These are phyloP conservation scores for Pediacus dermestoides DNA, from an alignment of 2,888 invertebrate species.

Conservation along the genomic window DNA sequence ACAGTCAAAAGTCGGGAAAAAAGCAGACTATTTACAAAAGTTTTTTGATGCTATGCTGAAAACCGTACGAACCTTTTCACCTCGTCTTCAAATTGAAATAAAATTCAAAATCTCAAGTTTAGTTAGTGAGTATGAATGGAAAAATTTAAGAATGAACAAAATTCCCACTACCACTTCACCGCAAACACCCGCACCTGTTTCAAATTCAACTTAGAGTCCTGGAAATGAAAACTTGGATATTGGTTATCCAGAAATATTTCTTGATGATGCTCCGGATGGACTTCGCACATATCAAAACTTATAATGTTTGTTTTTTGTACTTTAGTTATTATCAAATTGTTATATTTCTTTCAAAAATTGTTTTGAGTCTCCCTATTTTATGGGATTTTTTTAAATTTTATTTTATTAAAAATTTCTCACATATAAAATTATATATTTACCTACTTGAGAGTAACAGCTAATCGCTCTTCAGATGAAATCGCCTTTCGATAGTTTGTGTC, in stretches of 20 bases:
- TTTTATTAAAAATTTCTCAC: not conserved
- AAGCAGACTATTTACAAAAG: slow-evolving; percentile 13
- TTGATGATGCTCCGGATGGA: not conserved
- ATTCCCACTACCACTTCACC: slow-evolving; percentile 2
- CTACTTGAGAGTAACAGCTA: slow-evolving; percentile 16
- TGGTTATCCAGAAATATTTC: too few relatives aligned
- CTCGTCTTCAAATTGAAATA: slow-evolving; percentile 17
- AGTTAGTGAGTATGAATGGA: slow-evolving; percentile 15
- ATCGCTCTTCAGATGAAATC: slow-evolving; percentile 14
- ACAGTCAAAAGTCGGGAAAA: slow-evolving; percentile 10
- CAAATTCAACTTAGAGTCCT: not conserved
- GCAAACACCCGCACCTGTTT: slow-evolving; percentile 1
- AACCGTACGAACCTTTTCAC: slow-evolving; percentile 16
- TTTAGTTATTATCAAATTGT: not conserved
- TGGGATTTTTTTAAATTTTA: not conserved
- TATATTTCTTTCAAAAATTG: too few relatives aligned
- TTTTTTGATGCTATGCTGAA: slow-evolving; percentile 19
- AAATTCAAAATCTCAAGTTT: slow-evolving; percentile 14
- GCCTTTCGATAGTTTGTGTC: slow-evolving; percentile 16
- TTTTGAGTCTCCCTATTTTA: not conserved
- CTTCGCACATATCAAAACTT: not conserved
- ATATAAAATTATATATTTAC: slow-evolving; percentile 4
- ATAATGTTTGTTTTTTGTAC: slow-evolving; percentile 1
- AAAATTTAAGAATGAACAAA: slow-evolving; percentile 9
- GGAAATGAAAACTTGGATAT: slow-evolving; percentile 1